Conservation (phyloP, 2,888 invertebrate species). For the Saturnia japonica region DNA sequence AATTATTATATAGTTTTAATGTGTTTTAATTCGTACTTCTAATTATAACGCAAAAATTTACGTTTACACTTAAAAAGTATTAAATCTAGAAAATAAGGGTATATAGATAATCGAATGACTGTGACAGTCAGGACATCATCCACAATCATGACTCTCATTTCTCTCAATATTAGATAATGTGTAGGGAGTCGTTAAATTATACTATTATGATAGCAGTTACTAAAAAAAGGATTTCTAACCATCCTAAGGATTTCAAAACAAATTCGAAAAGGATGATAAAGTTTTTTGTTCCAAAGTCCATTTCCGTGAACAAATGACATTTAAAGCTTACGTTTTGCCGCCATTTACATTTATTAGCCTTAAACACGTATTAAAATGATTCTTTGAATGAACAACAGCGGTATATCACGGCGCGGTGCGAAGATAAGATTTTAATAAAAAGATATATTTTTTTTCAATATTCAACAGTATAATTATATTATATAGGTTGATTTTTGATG, state of each 20-base stretch:
- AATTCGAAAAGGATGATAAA: neutral
- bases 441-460: constrained; percentile 26
- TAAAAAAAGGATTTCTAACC: neutral
- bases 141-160: too few species aligned
- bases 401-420: constrained; percentile 10
- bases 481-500: too few species aligned
- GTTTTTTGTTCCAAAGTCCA: constrained; percentile 3
- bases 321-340: constrained; percentile 16
- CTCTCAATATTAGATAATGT: neutral
- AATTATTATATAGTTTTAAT: too few species aligned
- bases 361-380: constrained; percentile 25
- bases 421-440: constrained; percentile 33
- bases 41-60: too few species aligned
- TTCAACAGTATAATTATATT: too few species aligned
- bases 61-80: too few species aligned
- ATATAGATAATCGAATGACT: too few species aligned
- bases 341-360: constrained; percentile 26
- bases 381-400: constrained; percentile 24
- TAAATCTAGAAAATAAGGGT: too few species aligned
- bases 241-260: neutral
- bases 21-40: too few species aligned
- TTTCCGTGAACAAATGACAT: constrained; percentile 13
- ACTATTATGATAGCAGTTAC: neutral
- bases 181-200: neutral
- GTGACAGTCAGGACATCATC: too few species aligned